Evolutionary conservation across 2,797 vertebrate species (phyloP), one percentile per base, ranked within the genome.

Genomic region (Anisognathus igniventris): DNA sequence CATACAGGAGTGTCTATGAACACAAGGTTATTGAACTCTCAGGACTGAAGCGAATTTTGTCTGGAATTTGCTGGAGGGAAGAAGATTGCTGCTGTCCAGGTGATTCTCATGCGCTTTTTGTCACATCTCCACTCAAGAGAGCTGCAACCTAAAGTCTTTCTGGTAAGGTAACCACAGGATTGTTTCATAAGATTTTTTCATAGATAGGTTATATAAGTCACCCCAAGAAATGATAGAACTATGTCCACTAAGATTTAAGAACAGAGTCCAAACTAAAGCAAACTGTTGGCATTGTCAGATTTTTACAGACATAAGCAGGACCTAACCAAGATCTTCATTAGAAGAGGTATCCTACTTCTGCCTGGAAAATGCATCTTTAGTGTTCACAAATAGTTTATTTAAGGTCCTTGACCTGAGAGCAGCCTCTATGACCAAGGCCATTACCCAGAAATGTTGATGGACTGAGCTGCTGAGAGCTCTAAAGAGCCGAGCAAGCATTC

Each of bases 371-470:
- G 10, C 3, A 7, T 47, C 4, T 65, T 79, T 44, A 47, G 10
- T 8, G 35, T 25, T 10, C 20, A n/a, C 9, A 72, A 7, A 9
- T 42, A 10, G 2, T 54, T 78, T 68, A 14, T 68, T 90, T 51
- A 70, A 56, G 33, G 30, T 58, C 6, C 17, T 75, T 53, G 28
- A 9, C 14, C 8, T 50, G 40, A 73, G 2, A 33, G 42, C 17
- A 72, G 23, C 8, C 40, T n/a, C 14, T 39, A 3, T 51, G 45
- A 48, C 20, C 13, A 73, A 70, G 33, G 14, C 3, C 1, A 5
- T 37, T 70, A 45, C 12, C 9, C 13, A 28, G 3, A 79, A 37
- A 53, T 0, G 0, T 73, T 5, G 9, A 31, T 17, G 27, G 18
- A 27, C 25, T 67, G 31, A 76, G 30, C 25, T 60, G 7, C 48